phyloP scores from a whole-genome alignment of 2,888 invertebrate genomes.

The Apeira syringaria region DNA sequence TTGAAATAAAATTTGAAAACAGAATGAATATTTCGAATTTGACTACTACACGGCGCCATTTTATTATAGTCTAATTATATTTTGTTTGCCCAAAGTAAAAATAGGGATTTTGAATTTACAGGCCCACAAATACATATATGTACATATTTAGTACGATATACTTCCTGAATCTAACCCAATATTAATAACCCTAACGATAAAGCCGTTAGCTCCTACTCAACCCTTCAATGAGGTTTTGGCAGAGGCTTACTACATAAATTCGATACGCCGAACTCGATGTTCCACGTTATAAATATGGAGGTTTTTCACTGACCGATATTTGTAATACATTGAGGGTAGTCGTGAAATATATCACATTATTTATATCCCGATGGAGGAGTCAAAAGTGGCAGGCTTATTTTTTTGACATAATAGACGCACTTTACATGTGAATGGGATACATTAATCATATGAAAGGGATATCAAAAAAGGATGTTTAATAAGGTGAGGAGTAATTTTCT shows the following conservation, averaged over 20 bases:
- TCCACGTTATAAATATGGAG: constrained; percentile 16
- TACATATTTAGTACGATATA: too few relatives aligned
- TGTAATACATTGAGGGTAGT: constrained; percentile 13
- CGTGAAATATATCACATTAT: constrained; percentile 8
- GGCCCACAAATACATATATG: too few relatives aligned
- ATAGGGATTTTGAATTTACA: too few relatives aligned
- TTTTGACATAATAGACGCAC: constrained; percentile 7
- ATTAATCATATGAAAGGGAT: constrained; percentile 7
- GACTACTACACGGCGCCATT: too few relatives aligned
- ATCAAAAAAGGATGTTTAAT: too few relatives aligned
- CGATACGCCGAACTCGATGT: constrained; percentile 23
- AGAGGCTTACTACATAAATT: constrained; percentile 29
- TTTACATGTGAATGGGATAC: constrained; percentile 8
- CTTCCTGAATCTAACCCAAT: too few relatives aligned
- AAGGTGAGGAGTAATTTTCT: too few relatives aligned
- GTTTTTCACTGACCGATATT: constrained; percentile 21
- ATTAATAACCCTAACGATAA: constrained; percentile 1
- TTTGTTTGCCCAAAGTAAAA: too few relatives aligned
- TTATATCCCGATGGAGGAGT: constrained; percentile 12
- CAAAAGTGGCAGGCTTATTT: constrained; percentile 16
- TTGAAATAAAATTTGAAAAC: too few relatives aligned
- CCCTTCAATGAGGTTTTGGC: constrained; percentile 23
- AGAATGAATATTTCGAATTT: too few relatives aligned
- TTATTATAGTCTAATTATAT: too few relatives aligned
- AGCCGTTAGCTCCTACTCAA: constrained; percentile 1